Evolutionary conservation across 2,888 invertebrate species (phyloP).

Genomic region (Cantharis rustica): DNA sequence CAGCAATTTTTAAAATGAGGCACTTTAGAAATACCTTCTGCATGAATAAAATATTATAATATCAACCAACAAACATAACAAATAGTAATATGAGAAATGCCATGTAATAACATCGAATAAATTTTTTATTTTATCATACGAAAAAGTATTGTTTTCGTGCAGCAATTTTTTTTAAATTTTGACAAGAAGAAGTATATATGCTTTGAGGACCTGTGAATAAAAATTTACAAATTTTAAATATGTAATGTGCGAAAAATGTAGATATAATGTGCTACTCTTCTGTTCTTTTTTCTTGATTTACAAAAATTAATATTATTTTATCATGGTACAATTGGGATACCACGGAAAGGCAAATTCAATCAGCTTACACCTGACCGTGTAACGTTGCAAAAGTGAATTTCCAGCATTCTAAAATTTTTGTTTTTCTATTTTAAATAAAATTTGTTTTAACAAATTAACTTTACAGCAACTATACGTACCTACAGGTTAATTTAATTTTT

Average conservation of each 20-base stretch:
- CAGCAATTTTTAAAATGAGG: background rate
- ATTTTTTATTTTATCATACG: background rate
- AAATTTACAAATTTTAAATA: background rate
- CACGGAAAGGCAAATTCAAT: too few relatives aligned
- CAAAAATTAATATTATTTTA: too few relatives aligned
- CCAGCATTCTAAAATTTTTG: too few relatives aligned
- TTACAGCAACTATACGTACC: too few relatives aligned
- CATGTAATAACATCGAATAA: background rate
- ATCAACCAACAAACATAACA: background rate
- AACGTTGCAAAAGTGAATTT: too few relatives aligned
- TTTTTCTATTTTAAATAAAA: too few relatives aligned
- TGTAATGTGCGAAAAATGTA: background rate
- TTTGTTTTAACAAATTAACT: too few relatives aligned
- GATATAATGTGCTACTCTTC: too few relatives aligned
- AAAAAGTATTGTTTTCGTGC: background rate
- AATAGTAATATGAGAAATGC: background rate
- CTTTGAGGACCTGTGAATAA: background rate
- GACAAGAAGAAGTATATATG: background rate
- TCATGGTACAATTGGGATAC: too few relatives aligned
- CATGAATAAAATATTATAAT: background rate
- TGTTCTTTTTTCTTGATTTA: too few relatives aligned
- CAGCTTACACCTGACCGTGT: too few relatives aligned
- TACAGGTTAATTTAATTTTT: too few relatives aligned
- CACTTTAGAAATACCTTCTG: background rate
- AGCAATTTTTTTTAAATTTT: background rate